These are phyloP conservation scores for Anguilla megastoma DNA, from an alignment of 2,797 vertebrate species.

Conservation along the genomic window DNA sequence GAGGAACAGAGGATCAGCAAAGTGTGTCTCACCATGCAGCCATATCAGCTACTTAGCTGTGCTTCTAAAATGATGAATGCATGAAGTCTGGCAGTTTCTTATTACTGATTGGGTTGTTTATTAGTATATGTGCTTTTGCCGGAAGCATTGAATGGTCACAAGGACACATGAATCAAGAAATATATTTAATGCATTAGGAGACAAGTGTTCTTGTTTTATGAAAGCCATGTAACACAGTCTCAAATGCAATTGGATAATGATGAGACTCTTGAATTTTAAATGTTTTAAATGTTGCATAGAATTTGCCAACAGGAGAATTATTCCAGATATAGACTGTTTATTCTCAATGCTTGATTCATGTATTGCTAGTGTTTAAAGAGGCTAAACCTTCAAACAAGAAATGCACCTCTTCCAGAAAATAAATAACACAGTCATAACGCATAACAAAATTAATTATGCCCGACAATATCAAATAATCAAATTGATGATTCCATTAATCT, in stretches of 20 bases:
- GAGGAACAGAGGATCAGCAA: background rate
- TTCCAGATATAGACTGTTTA: background rate
- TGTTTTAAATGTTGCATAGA: background rate
- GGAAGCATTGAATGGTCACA: background rate
- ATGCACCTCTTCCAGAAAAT: background rate
- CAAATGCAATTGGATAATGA: background rate
- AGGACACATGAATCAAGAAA: background rate
- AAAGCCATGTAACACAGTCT: background rate
- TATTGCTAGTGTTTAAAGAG: background rate
- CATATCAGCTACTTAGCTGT: background rate
- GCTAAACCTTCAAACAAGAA: background rate
- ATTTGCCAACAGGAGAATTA: background rate
- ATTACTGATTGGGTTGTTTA: background rate
- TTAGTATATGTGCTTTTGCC: constrained; percentile 8
- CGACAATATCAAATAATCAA: background rate
- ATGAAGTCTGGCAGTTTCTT: background rate
- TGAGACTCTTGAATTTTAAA: background rate
- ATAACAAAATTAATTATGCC: background rate
- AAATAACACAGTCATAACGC: background rate
- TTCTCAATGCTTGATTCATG: background rate
- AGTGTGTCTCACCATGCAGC: background rate
- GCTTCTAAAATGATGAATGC: background rate
- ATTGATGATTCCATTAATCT: background rate
- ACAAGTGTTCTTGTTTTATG: background rate
- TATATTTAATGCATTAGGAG: background rate